Evolutionary conservation across 2,797 vertebrate species (phyloP).

Genomic region (Molossus alvarezi): DNA sequence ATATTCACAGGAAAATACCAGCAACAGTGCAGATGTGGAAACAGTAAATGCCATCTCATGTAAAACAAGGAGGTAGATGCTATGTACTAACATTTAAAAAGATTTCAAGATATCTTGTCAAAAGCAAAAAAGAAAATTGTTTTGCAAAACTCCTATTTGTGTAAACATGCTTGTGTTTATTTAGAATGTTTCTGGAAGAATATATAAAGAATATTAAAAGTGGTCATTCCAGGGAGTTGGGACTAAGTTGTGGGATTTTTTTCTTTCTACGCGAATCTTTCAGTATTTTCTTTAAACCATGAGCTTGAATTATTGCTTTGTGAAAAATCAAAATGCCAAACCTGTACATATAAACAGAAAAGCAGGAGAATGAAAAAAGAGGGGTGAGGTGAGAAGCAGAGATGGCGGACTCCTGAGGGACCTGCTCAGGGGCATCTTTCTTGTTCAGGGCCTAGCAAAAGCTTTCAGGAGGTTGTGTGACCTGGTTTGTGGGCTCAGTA

Average conservation of each 20-base stretch:
- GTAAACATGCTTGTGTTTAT: background rate
- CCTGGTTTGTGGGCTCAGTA: background rate
- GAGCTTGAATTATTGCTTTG: conserved; percentile 40
- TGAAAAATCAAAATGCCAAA: conserved; percentile 13
- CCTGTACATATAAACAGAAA: background rate
- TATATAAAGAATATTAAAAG: background rate
- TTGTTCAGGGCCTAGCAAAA: background rate
- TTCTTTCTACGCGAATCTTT: background rate
- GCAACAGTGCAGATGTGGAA: background rate
- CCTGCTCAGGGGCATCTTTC: background rate
- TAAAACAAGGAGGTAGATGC: background rate
- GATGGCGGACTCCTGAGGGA: background rate
- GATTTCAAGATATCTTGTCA: background rate
- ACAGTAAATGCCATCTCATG: background rate
- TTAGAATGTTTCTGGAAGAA: background rate
- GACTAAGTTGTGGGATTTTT: background rate
- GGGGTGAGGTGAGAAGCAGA: background rate
- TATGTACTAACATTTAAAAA: background rate
- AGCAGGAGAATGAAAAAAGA: background rate
- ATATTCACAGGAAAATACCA: background rate
- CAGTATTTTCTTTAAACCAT: conserved; percentile 16
- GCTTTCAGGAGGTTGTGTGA: background rate
- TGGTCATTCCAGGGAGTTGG: background rate
- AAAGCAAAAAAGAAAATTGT: background rate
- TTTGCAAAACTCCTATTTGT: background rate